A percentile compares a stretch with the other conserved stretches of the same genome.
These are phyloP conservation scores for Petrocephalus zakoni DNA, from an alignment of 2,113 vertebrate genomes.

Conservation along the genomic window DNA sequence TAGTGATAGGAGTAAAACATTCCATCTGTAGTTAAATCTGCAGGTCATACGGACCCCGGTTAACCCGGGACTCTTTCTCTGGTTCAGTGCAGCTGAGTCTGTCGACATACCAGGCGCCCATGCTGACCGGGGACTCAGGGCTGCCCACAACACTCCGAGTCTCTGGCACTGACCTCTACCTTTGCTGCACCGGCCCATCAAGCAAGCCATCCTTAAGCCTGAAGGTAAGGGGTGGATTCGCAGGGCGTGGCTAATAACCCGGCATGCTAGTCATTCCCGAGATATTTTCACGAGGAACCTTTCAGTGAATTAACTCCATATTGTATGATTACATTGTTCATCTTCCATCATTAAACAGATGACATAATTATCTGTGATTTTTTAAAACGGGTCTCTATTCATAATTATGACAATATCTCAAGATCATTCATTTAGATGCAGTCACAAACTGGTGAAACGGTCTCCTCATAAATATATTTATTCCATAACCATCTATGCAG, in stretches of 20 bases:
- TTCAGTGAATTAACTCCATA: neutral
- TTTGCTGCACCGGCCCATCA: constrained; percentile 39
- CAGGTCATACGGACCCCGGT: neutral
- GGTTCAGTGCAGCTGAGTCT: constrained; percentile 51
- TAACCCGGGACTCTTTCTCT: neutral
- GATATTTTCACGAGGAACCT: neutral
- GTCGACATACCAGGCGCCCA: constrained; percentile 40
- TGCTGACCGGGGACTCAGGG: neutral
- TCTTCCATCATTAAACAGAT: neutral
- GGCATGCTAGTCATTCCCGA: neutral
- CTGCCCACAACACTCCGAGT: constrained; percentile 49
- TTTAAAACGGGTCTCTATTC: neutral
- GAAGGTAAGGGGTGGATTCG: constrained; percentile 43
- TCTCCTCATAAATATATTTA: neutral
- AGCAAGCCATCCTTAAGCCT: constrained; percentile 42
- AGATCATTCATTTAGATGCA: neutral
- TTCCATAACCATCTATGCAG: neutral
- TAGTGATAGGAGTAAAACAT: neutral
- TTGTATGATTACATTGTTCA: neutral
- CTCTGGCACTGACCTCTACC: constrained; percentile 45
- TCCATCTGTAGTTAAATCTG: neutral
- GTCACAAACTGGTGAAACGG: neutral
- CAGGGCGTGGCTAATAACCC: neutral
- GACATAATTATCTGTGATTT: neutral
- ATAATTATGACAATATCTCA: neutral